These are phyloP conservation scores for Euzophera pinguis DNA, from an alignment of 2,888 invertebrate genomes.

Conservation along the genomic window DNA sequence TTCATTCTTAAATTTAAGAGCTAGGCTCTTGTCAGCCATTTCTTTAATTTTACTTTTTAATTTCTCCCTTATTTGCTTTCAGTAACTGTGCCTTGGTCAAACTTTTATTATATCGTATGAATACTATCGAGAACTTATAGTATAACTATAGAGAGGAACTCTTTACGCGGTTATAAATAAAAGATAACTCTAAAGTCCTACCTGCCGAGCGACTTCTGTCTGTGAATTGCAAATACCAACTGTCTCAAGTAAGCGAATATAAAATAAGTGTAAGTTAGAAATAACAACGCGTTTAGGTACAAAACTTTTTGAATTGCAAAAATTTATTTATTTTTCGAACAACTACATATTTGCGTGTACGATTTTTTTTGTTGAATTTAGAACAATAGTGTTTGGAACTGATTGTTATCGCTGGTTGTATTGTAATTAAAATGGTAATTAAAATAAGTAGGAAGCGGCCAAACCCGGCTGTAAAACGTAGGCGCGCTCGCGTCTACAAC, in stretches of 20 bases:
- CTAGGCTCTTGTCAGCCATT: too few species aligned
- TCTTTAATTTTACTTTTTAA: too few species aligned
- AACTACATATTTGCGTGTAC: conserved; percentile 11
- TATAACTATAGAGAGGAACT: conserved; percentile 41
- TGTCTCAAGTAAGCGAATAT: conserved; percentile 44
- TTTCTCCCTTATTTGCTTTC: too few species aligned
- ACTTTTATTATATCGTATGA: too few species aligned
- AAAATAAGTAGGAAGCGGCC: conserved; percentile 67
- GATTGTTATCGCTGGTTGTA: conserved; percentile 56
- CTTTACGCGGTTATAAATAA: conserved; percentile 74
- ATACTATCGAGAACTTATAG: conserved; percentile 31
- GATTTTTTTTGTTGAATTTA: conserved; percentile 40
- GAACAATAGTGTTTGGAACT: conserved; percentile 53
- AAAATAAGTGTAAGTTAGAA: conserved; percentile 39
- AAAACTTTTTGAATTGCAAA: conserved; percentile 27
- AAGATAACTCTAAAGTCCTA: conserved; percentile 71
- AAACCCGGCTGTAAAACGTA: conserved; percentile 58
- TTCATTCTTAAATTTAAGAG: too few species aligned
- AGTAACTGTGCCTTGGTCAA: too few species aligned
- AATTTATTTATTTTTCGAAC: conserved; percentile 10
- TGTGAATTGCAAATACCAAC: conserved; percentile 73
- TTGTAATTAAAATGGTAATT: conserved; percentile 69
- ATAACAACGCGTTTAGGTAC: conserved; percentile 32
- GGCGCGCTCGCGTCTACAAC: conserved; percentile 41
- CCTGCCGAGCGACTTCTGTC: conserved; percentile 63